phyloP scores from a whole-genome alignment of 2,797 vertebrate species.

The Tamandua tetradactyla region DNA sequence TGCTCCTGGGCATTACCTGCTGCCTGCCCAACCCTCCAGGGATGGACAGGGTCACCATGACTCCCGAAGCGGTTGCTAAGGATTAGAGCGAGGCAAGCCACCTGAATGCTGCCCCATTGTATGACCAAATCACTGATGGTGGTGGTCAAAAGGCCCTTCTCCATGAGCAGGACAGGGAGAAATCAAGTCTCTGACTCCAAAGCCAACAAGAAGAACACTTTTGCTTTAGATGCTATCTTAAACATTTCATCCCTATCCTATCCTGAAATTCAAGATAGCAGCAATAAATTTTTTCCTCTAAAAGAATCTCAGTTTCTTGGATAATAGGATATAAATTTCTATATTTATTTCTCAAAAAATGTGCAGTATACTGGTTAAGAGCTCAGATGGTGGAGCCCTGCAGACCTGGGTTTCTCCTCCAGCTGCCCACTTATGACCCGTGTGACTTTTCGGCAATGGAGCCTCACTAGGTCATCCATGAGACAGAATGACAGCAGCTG shows the following conservation, averaged over 20 bases:
- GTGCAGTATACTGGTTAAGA: background rate
- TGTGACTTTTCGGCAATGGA: background rate
- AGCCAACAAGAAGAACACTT: background rate
- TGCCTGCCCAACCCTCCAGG: constrained; percentile 4
- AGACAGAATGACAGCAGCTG: background rate
- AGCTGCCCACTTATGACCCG: background rate
- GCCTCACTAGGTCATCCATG: background rate
- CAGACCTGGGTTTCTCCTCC: background rate
- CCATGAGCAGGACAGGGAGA: background rate
- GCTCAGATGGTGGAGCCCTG: fast-evolving
- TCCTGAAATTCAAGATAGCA: background rate
- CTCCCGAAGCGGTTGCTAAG: constrained; percentile 34
- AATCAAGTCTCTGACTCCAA: background rate
- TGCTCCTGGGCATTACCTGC: background rate
- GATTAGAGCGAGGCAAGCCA: background rate
- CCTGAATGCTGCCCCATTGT: background rate
- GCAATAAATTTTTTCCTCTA: background rate
- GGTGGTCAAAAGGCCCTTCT: background rate
- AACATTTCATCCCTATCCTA: background rate
- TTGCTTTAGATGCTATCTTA: background rate
- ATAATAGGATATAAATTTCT: constrained; percentile 29
- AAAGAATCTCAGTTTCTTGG: background rate
- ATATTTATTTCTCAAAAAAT: background rate
- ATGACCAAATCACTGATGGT: background rate
- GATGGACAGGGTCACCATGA: constrained; percentile 1